Evolutionary conservation across 2,797 vertebrate species (phyloP).

Genomic region (Semotilus atromaculatus): DNA sequence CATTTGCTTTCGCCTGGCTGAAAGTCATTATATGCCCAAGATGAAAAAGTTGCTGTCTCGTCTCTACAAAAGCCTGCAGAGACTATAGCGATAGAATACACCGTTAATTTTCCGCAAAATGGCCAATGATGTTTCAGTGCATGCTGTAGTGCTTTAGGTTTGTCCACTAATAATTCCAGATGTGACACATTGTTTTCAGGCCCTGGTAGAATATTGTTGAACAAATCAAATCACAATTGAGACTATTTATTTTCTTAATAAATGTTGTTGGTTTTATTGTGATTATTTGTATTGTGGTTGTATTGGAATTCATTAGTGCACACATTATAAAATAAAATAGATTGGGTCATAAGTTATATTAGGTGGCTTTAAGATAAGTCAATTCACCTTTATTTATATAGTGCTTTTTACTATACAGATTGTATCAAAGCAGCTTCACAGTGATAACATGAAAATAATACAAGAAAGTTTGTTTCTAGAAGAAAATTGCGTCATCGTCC

Average conservation of each 20-base stretch:
- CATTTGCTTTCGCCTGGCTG: conserved; percentile 48
- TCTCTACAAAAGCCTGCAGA: conserved; percentile 44
- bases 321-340: not conserved
- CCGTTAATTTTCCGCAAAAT: conserved; percentile 32
- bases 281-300: no score
- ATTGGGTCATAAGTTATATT: not conserved
- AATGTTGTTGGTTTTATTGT: not conserved
- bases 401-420: no score
- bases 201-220: not conserved
- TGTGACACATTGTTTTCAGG: not conserved
- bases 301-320: not conserved
- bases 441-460: no score
- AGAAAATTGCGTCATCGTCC: no score
- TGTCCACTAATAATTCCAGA: not conserved
- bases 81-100: conserved; percentile 11
- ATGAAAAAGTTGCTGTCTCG: conserved; percentile 35
- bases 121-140: conserved; percentile 4
- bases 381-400: no score
- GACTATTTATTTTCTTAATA: not conserved
- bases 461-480: no score
- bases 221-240: not conserved
- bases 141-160: conserved; percentile 3
- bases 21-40: conserved; percentile 52
- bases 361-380: no score
- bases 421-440: no score